Base-by-base conservation (phyloP, 2,888 invertebrate species). In the Tetramorium bicarinatum region DNA sequence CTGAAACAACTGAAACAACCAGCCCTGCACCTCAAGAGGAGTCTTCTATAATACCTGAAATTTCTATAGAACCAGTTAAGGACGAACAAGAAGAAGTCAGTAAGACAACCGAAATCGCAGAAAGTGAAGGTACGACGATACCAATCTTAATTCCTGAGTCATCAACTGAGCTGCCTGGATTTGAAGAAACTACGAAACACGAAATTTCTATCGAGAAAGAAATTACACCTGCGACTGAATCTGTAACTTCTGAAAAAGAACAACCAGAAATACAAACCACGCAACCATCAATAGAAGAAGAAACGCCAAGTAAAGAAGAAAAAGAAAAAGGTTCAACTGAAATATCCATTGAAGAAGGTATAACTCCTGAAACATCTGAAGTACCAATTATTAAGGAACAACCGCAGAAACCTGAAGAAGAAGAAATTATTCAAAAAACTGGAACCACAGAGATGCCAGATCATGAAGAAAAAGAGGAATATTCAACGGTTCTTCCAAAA, bases 241-340 rank as follows among this genome's bases (percentile, higher is more conserved):
- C 64, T 21, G 13, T 25, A 59, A 21, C 49, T 44, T 21, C 71
- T 25, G 82, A 76, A 59, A 79, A 92, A 47, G 92, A 94, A 47
- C 59, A 75, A 29, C 47, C 81, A 15, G 56, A 13, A 25, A 29
- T 59, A 81, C 85, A 71, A 72, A 71, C 34, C 47, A 80, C 61
- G 74, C 84, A 83, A n/a, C 71, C 41, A 75, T 83, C 67, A 83
- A 83, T 66, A 64, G 56, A 56, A 18, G 64, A 62, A 74, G 79
- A 77, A 72, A 81, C 77, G 21, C 75, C 54, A 72, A 59, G 25
- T 1, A 29, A 71, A 18, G 85, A 86, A 64, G 59, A 77, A n/a
- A n/a, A n/a, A 85, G 80, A 79, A 29, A 82, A 86, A 85, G 66
- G 80, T 0, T 49, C 67, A 81, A 15, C 64, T 34, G 86, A 86